Conservation (phyloP, 2,113 vertebrate species). For the Opisthocomus hoazin region DNA sequence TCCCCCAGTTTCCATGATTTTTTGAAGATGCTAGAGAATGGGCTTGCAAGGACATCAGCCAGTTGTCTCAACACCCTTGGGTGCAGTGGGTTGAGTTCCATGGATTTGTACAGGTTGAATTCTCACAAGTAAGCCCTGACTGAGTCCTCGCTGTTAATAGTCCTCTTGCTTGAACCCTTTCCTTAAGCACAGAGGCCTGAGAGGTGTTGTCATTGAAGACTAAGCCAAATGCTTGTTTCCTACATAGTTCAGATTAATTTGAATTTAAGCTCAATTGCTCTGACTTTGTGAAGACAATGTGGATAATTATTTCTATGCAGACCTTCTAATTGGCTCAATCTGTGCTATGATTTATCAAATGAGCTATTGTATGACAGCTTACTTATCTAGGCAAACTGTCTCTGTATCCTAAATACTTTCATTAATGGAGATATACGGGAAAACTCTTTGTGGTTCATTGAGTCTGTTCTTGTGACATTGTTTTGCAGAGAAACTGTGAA, state of each 20-base stretch:
- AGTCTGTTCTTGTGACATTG: neutral
- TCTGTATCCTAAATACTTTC: neutral
- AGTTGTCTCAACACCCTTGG: neutral
- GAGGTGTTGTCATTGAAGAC: neutral
- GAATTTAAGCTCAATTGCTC: neutral
- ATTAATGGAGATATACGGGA: neutral
- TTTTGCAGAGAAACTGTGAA: neutral
- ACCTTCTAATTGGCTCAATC: neutral
- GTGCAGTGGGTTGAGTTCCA: neutral
- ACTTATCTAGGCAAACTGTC: neutral
- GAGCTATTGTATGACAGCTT: neutral
- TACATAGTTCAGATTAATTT: neutral
- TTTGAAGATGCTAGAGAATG: neutral
- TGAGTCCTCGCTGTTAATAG: neutral
- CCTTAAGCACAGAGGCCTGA: neutral
- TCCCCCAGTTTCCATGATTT: neutral
- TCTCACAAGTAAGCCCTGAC: neutral
- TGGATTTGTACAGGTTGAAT: neutral
- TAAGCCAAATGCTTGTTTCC: neutral
- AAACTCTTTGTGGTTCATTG: neutral
- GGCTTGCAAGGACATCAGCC: neutral
- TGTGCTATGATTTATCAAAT: neutral
- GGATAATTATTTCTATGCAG: neutral
- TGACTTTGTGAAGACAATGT: neutral
- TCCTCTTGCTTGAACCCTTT: neutral